Evolutionary conservation across 1,140 invertebrate genomes (phyloP).

Genomic region (Lysiphlebus fabarum): DNA sequence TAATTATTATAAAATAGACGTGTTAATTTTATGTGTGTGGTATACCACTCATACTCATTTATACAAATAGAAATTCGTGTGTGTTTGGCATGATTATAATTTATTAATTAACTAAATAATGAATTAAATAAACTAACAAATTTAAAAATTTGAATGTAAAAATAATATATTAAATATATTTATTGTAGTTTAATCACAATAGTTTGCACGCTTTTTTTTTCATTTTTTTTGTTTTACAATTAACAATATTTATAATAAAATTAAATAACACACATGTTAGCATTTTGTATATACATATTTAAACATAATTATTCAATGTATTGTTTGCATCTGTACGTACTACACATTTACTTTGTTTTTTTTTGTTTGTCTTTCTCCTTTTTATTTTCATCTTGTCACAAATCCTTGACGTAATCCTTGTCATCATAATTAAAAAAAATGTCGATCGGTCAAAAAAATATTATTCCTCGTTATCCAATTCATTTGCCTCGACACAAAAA

Average conservation of each 20-base stretch:
- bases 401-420: conserved; percentile 28
- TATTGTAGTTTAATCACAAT: too few relatives aligned
- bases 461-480: conserved; percentile 15
- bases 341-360: conserved; percentile 52
- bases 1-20: too few relatives aligned
- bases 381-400: conserved; percentile 44
- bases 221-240: too few relatives aligned
- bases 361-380: conserved; percentile 53
- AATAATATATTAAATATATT: too few relatives aligned
- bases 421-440: conserved; percentile 10
- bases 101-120: too few relatives aligned
- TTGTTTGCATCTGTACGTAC: conserved; percentile 52
- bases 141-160: too few relatives aligned
- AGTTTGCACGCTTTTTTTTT: too few relatives aligned
- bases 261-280: conserved; percentile 16
- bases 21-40: too few relatives aligned
- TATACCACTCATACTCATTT: too few relatives aligned
- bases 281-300: conserved; percentile 13
- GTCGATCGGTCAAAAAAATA: conserved; percentile 4
- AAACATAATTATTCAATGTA: conserved; percentile 39
- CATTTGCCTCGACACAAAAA: conserved; percentile 31
- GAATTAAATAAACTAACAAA: too few relatives aligned
- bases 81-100: too few relatives aligned
- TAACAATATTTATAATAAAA: background rate
- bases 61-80: too few relatives aligned